Evolutionary conservation across 2,797 vertebrate species (phyloP).

Genomic region (Myoxocephalus aenaeus): DNA sequence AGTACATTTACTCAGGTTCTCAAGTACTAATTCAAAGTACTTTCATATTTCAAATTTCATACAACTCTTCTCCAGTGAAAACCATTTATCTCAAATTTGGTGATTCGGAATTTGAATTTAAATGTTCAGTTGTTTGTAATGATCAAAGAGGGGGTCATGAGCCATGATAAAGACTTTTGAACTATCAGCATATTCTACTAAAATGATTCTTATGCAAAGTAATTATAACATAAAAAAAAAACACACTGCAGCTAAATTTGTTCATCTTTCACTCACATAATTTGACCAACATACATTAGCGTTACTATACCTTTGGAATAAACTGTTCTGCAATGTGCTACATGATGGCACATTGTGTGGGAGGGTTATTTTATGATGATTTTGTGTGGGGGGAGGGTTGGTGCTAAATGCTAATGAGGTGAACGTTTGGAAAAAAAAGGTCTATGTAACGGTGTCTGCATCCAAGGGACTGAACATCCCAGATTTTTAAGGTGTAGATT

Average conservation of each 20-base stretch:
- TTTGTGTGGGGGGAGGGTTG: constrained; percentile 14
- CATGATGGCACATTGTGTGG: constrained; percentile 45
- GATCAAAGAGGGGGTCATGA: background rate
- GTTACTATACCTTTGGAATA: constrained; percentile 14
- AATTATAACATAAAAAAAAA: background rate
- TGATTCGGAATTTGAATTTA: background rate
- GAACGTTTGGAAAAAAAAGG: constrained; percentile 9
- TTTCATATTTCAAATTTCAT: background rate
- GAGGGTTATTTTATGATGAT: constrained; percentile 42
- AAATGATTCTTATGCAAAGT: background rate
- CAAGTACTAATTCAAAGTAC: background rate
- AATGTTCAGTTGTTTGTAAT: background rate
- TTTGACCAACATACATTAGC: background rate
- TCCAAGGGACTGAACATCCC: background rate
- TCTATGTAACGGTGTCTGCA: background rate
- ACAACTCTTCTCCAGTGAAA: too few species aligned
- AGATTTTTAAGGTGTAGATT: constrained; percentile 8
- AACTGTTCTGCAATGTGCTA: constrained; percentile 25
- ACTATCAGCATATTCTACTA: background rate
- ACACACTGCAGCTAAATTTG: background rate
- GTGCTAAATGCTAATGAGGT: constrained; percentile 47
- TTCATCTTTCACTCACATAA: background rate
- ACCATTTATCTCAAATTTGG: background rate
- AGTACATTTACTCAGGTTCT: background rate
- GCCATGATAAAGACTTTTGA: background rate